Base-by-base conservation (phyloP, 1,140 invertebrate genomes). In the Sinella curviseta region DNA sequence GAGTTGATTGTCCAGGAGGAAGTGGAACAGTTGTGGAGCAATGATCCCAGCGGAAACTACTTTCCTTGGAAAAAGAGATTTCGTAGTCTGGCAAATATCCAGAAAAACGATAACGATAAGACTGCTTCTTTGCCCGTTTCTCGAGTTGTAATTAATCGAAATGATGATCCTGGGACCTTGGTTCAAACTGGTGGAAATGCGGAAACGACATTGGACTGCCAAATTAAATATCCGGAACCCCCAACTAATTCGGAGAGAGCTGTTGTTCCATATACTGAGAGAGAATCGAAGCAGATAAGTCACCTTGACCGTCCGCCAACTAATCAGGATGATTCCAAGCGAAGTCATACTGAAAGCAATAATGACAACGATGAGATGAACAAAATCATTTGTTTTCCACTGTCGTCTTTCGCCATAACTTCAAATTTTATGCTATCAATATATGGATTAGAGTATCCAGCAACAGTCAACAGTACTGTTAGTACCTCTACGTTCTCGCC, bases 381-480 rank as follows among this genome's bases (percentile, higher is more conserved):
- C 14, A 24, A 24, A 14, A 33, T n/a, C 8, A 33, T 33, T 31
- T 70, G 65, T 70, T 70, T 70, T 8, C 65, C 65, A 2, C 4
- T 70, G 31, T 70, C 65, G n/a, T 31, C 65, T 12, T 70, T 70
- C n/a, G 3, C 2, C 8, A 24, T 70, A 4, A 31, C 30, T 31
- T 12, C 26, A 31, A 33, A 33, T 70, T 31, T 70, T 14, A 31
- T 70, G 31, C 2, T 70, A 12, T 70, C 65, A 3, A 33, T 70
- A 4, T 70, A 70, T 33, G 65, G 65, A 4, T 33, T 70, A 14
- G 65, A 70, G 26, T 70, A 70, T 33, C 65, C 65, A 30, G 65
- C 65, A 31, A 4, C 65, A 70, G 26, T 2, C n/a, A 12, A 60
- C 57, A n/a, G 12, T 14, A n/a, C 8, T 60, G 4, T 70, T 31